Conservation (phyloP, 1,140 invertebrate species). For the Nasonia giraulti region DNA sequence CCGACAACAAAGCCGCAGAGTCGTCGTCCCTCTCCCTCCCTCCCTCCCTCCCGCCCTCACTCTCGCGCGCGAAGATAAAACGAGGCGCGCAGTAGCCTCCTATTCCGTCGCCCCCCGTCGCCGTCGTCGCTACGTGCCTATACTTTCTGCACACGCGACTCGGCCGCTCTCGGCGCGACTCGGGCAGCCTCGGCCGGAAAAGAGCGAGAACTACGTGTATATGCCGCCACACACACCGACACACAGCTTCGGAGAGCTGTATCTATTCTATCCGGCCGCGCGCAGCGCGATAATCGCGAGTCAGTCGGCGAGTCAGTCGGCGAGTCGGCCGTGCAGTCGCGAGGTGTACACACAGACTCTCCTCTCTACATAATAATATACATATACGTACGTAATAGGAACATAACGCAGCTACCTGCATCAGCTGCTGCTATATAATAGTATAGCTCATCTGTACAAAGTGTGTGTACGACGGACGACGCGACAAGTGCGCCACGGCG, state of each 20-base stretch:
- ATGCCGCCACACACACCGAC: background rate
- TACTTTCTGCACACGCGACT: conserved; percentile 11
- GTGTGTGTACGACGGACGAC: too few relatives aligned
- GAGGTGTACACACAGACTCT: background rate
- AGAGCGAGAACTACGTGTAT: background rate
- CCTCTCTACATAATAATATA: conserved; percentile 2
- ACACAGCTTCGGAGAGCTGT: background rate
- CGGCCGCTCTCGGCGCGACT: background rate
- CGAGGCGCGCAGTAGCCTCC: conserved; percentile 1
- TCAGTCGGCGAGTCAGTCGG: conserved; percentile 42
- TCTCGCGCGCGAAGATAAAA: background rate
- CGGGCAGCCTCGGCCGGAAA: conserved; percentile 23
- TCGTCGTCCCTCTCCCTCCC: background rate
- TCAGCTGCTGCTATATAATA: too few relatives aligned
- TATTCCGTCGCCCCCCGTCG: conserved; percentile 1
- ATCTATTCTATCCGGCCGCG: conserved; percentile 10
- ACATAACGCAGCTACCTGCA: too few relatives aligned
- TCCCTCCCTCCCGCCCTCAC: too few relatives aligned
- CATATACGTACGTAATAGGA: background rate
- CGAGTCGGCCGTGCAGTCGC: conserved; percentile 39
- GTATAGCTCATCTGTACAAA: too few relatives aligned
- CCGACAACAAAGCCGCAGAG: background rate
- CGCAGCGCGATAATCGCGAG: conserved; percentile 15
- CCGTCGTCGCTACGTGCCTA: background rate
- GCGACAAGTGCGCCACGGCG: too few relatives aligned